Evolutionary conservation across 2,113 vertebrate species (phyloP), one percentile per base, ranked within the genome.

Genomic region (Hippopotamus amphibius): DNA sequence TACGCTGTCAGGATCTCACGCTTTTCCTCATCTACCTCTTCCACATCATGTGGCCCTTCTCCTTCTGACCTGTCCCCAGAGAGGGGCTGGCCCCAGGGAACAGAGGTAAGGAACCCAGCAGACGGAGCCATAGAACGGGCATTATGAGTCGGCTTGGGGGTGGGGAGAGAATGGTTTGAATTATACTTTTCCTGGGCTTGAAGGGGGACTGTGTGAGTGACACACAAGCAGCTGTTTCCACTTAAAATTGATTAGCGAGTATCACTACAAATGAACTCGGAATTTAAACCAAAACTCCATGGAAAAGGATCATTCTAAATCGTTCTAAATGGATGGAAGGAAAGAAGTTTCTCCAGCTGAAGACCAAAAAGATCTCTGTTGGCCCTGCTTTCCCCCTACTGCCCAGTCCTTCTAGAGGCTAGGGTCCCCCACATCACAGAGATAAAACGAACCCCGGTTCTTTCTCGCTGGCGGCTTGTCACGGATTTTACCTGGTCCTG

Each of bases 221-320:
- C 93, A 90, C 84, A 68, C 71, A 97, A 97, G 65, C 96, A 97
- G 96, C 96, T 98, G 95, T 95, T 97, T 97, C 97, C 88, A 97
- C 96, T 97, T 97, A 97, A 81, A 96, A 95, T 59, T 96, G 90
- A 97, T 96, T 94, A 96, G 96, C 93, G 88, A 97, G 85, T 85
- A 88, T 95, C n/a, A 53, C 96, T 94, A 90, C 82, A 92, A 95
- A 97, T 85, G 96, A 94, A 95, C 88, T 96, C 93, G 90, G 96
- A 96, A 94, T 97, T 97, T 95, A 84, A 96, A 97, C 95, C 90
- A 92, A 96, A 95, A 84, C 93, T 65, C 97, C 81, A 90, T 94
- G 94, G 96, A 90, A 96, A 97, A 1, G 5, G 57, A 72, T 87
- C 57, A 33, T 84, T 95, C 74, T 50, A 55, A 93, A 94, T 94